Evolutionary conservation across 2,888 invertebrate genomes (phyloP), one percentile per base, ranked within the genome.

Genomic region (Cinara cedri): DNA sequence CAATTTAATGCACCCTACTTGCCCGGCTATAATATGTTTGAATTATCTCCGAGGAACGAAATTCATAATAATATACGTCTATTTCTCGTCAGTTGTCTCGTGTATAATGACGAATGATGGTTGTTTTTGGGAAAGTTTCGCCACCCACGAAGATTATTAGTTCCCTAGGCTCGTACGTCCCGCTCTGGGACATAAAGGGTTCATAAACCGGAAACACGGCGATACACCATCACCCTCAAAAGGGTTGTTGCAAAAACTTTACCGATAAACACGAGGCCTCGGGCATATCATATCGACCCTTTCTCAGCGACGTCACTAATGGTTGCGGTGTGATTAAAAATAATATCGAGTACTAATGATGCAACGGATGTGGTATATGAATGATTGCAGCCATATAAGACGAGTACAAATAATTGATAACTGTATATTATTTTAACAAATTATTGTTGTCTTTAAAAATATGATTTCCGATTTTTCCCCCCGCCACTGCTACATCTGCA

Each of bases 21-120:
- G 34, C 66, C 16, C 19, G 0, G 0, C n/a, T 21, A 44, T n/a
- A 57, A 60, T 26, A 26, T 57, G 24, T 72, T 46, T 42, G 24
- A 46, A 72, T 72, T 72, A 72, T 72, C 13, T 60, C n/a, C 19
- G 49, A 26, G 19, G 34, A 19, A 42, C 10, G 16, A 71, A 21
- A 71, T 65, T 21, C 21, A 51, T 51, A 49, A 34, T 49, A 24
- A 66, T 68, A 49, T 21, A 21, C 46, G 46, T 72, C 49, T 26
- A 19, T 26, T 13, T 66, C 46, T 76, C 75, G 46, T 78, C 78
- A 70, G 68, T 46, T 78, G 78, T 78, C 78, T 34, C 9, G 21
- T 34, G 26, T 11, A 34, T n/a, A 78, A 78, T 78, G 78, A 78
- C 70, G 70, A 70, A 78, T 70, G 70, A 78, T 78, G 70, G 68